Percentiles rank a stretch among this genome's conserved stretches.
These are phyloP conservation scores for Hirudo medicinalis DNA, from an alignment of 1,140 invertebrate genomes.

Conservation along the genomic window DNA sequence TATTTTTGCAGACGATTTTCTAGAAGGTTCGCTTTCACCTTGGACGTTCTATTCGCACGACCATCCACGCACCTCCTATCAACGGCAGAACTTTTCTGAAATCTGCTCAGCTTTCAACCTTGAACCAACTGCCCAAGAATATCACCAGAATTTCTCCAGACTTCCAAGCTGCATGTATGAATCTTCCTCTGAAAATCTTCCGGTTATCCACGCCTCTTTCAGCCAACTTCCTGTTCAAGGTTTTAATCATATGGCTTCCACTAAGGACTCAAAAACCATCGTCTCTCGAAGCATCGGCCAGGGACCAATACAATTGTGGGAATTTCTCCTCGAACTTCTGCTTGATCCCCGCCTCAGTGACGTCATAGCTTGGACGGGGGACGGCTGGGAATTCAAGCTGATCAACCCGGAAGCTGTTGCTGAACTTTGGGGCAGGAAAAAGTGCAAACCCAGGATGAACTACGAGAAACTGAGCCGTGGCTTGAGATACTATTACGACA, in stretches of 20 bases:
- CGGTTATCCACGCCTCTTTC: background rate
- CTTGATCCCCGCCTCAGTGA: slow-evolving; percentile 88
- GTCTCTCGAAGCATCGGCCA: slow-evolving; percentile 2
- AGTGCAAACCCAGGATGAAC: slow-evolving; percentile 98
- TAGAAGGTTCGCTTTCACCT: too few species aligned
- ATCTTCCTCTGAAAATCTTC: background rate
- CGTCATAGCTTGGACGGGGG: slow-evolving; percentile 94
- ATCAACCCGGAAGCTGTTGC: slow-evolving; percentile 95
- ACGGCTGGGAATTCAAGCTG: slow-evolving; percentile 95
- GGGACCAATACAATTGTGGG: slow-evolving; percentile 59
- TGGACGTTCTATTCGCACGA: too few species aligned
- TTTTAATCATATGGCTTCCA: background rate
- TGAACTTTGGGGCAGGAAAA: slow-evolving; percentile 83
- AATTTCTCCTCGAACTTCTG: slow-evolving; percentile 85
- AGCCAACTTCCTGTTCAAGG: too few species aligned
- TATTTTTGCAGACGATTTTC: too few species aligned
- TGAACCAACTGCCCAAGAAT: too few species aligned
- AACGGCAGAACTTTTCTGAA: too few species aligned
- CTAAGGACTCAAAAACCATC: background rate
- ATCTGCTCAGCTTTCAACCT: too few species aligned
- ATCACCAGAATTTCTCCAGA: background rate
- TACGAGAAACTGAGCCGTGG: slow-evolving; percentile 92
- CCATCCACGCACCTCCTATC: too few species aligned
- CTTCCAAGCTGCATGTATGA: background rate
- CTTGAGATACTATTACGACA: slow-evolving; percentile 93